These are phyloP conservation scores for Melikaiella ostensackeni DNA, from an alignment of 2,888 invertebrate species.

Conservation along the genomic window DNA sequence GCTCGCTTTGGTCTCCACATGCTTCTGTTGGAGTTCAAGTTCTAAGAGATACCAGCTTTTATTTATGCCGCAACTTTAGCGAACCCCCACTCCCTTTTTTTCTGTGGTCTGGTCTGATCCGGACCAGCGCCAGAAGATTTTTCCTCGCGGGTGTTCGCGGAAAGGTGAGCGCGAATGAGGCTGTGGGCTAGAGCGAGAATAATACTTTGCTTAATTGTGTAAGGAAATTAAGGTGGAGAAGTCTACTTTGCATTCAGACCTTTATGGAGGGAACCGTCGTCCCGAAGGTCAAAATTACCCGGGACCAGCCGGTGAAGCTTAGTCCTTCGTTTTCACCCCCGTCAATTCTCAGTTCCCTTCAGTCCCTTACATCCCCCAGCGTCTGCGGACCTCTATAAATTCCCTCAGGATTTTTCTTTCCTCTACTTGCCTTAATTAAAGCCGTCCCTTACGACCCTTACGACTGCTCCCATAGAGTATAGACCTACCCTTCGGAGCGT, in stretches of 20 bases:
- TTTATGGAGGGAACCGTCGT: slow-evolving; percentile 58
- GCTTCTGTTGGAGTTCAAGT: too few relatives aligned
- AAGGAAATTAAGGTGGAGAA: slow-evolving; percentile 67
- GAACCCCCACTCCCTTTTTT: too few relatives aligned
- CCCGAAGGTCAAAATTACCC: slow-evolving; percentile 66
- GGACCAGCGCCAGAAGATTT: too few relatives aligned
- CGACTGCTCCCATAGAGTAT: slow-evolving; percentile 59
- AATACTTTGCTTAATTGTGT: slow-evolving; percentile 61
- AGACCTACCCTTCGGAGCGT: slow-evolving; percentile 57
- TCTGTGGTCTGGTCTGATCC: too few relatives aligned
- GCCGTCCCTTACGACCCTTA: slow-evolving; percentile 69
- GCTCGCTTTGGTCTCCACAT: too few relatives aligned
- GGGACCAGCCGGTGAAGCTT: slow-evolving; percentile 48
- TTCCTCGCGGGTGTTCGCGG: too few relatives aligned
- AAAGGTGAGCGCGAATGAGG: slow-evolving; percentile 36
- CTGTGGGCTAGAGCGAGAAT: slow-evolving; percentile 14
- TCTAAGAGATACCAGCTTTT: too few relatives aligned
- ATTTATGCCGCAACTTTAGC: too few relatives aligned
- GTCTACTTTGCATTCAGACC: slow-evolving; percentile 69
- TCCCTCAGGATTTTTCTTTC: slow-evolving; percentile 76
- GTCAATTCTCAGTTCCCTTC: slow-evolving; percentile 43
- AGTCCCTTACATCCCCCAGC: slow-evolving; percentile 48
- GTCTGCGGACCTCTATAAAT: slow-evolving; percentile 73
- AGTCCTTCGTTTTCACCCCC: slow-evolving; percentile 41
- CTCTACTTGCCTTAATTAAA: slow-evolving; percentile 76